Percentiles rank a stretch among this genome's conserved stretches.
Evolutionary conservation across 2,113 vertebrate genomes (phyloP).

Genomic region (Odontesthes bonariensis): DNA sequence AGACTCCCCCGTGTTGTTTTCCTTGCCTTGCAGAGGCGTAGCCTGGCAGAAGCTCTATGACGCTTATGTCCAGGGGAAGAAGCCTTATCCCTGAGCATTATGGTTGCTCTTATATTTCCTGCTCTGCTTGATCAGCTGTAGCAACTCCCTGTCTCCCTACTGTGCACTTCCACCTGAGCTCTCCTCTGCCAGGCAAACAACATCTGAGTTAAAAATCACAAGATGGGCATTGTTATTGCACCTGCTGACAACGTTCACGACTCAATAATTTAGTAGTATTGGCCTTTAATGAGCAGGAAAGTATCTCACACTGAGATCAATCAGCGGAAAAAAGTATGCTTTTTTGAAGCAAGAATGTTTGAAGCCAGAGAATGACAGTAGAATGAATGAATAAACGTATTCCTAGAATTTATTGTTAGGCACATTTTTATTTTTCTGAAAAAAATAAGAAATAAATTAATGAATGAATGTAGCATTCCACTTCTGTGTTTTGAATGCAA

Average conservation of each 20-base stretch:
- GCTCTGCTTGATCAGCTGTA: constrained; percentile 51
- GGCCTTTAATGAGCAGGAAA: too few species aligned
- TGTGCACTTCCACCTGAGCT: not conserved
- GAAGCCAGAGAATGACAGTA: too few species aligned
- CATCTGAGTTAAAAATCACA: not conserved
- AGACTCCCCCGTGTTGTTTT: constrained; percentile 39
- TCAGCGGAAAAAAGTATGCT: too few species aligned
- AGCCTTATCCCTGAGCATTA: constrained; percentile 23
- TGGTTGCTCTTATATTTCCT: constrained; percentile 18
- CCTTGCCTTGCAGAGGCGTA: constrained; percentile 40
- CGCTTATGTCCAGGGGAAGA: constrained; percentile 18
- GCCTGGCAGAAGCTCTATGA: constrained; percentile 26
- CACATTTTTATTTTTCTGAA: too few species aligned
- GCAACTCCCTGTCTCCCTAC: constrained; percentile 15
- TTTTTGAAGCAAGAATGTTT: too few species aligned
- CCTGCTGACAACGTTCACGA: not conserved
- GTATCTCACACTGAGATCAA: too few species aligned
- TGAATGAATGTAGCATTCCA: too few species aligned
- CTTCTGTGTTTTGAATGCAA: too few species aligned
- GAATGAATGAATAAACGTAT: too few species aligned
- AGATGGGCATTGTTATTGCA: not conserved
- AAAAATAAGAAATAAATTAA: too few species aligned
- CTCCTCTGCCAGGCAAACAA: not conserved
- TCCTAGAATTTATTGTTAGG: too few species aligned
- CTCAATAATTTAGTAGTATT: too few species aligned